Evolutionary conservation across 2,888 invertebrate genomes (phyloP), one percentile per base, ranked within the genome.

Genomic region (Cephus runcator): DNA sequence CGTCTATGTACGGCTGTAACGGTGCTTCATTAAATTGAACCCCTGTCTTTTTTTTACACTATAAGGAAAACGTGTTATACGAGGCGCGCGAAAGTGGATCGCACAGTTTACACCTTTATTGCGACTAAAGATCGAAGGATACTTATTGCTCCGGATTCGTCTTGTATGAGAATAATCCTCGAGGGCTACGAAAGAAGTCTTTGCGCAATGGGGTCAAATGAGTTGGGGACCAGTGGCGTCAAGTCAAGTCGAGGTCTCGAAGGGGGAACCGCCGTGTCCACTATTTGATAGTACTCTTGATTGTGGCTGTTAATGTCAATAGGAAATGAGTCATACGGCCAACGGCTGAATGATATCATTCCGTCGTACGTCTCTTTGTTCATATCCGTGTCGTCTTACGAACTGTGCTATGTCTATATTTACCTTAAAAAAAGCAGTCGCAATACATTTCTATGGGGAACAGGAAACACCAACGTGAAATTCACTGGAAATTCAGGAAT

Each of bases 321-420:
- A 84, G 85, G 84, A 87, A 87, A 82, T 87, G 87, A 87, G 81
- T 87, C 87, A 87, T 83, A 82, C 82, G 79, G 56, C 81, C 80
- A 36, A 73, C 35, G 35, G 83, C 81, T 31, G 77, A 83, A 84
- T 87, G 87, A 87, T 86, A 87, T 87, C 87, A 84, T 79, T 82
- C 76, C 77, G 78, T 75, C 23, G 23, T 56, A 23, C 23, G 23
- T 56, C 23, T 23, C 56, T 56, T 56, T 56, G 56, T 56, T 23
- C 23, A 23, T 56, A 56, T 56, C 56, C 56, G 56, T 56, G 56
- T 56, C 56, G 9, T 56, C 56, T 56, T 23, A 56, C 9, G 15
- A 56, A 23, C 23, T 23, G 4, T 23, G 56, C 9, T 56, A 23
- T 3, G 9, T 56, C 56, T 56, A 23, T 56, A 23, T 40, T 40